Conservation (phyloP, 2,113 vertebrate genomes). For the Naja naja region DNA sequence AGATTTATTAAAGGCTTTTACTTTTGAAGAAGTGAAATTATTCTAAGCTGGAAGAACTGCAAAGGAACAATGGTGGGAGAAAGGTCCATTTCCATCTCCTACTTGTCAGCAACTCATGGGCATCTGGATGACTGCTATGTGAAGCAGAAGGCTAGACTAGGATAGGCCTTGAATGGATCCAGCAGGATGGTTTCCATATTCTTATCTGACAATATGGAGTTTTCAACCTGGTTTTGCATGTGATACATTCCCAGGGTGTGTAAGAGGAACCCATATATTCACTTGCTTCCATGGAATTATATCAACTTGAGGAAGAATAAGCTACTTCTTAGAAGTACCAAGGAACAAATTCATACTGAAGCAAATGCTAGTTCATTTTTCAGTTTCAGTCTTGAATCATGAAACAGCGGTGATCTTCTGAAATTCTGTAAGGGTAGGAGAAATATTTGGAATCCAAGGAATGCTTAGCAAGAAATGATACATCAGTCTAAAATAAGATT, state of each 20-base stretch:
- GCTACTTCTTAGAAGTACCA: neutral
- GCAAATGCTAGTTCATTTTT: neutral
- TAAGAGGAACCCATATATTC: neutral
- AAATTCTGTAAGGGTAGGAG: neutral
- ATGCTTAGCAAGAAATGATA: neutral
- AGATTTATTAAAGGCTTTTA: neutral
- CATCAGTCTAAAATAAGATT: too few relatives aligned
- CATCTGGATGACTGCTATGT: neutral
- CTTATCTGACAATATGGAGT: neutral
- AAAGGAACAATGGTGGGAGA: neutral
- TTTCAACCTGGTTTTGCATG: neutral
- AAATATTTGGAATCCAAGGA: neutral
- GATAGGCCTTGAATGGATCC: neutral
- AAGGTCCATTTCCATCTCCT: neutral
- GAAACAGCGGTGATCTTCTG: neutral
- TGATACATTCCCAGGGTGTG: neutral
- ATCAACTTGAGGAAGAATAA: neutral
- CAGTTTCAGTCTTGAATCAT: neutral
- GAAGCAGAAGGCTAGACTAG: neutral
- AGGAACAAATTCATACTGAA: neutral
- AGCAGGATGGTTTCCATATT: neutral
- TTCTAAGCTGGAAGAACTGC: neutral
- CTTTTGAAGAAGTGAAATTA: neutral
- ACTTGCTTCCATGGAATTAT: neutral
- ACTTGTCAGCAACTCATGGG: neutral